phyloP scores from a whole-genome alignment of 2,797 vertebrate species.

The Pipistrellus kuhlii region DNA sequence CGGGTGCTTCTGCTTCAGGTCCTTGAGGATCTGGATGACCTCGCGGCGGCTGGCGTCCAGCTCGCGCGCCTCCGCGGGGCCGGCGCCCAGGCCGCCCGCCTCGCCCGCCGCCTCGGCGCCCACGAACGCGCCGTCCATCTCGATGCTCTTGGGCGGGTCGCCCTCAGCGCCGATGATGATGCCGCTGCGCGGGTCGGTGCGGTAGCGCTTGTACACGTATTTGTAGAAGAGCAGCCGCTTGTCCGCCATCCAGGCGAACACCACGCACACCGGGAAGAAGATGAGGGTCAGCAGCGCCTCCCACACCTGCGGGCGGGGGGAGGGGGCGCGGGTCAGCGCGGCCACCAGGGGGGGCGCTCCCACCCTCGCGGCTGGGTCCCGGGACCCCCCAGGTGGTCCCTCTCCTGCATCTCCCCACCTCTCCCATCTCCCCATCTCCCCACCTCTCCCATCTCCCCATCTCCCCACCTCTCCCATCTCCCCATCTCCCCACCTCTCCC shows the following conservation, averaged over 20 bases:
- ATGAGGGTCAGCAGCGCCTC: constrained; percentile 94
- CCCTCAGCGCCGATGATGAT: constrained; percentile 97
- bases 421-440: neutral
- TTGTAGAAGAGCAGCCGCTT: constrained; percentile 96
- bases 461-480: neutral
- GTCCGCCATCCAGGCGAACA: constrained; percentile 97
- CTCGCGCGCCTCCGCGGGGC: constrained; percentile 89
- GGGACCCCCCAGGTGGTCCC: no score
- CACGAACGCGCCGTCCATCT: constrained; percentile 93
- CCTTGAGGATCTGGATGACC: constrained; percentile 97
- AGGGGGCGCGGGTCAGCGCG: neutral
- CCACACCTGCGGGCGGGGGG: constrained; percentile 89
- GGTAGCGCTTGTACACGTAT: constrained; percentile 95
- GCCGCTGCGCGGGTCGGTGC: constrained; percentile 95
- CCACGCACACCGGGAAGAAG: constrained; percentile 96
- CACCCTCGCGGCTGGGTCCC: fast-evolving
- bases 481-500: neutral
- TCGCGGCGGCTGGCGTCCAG: constrained; percentile 93
- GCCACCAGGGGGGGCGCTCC: neutral
- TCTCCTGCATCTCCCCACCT: neutral
- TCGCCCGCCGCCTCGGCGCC: constrained; percentile 78
- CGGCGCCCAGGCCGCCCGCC: constrained; percentile 56
- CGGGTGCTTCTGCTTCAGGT: constrained; percentile 96
- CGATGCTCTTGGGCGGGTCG: constrained; percentile 91
- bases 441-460: neutral